Percentiles rank a stretch among this genome's conserved stretches.
phyloP scores from a whole-genome alignment of 2,113 vertebrate species.

The Hippopotamus amphibius region DNA sequence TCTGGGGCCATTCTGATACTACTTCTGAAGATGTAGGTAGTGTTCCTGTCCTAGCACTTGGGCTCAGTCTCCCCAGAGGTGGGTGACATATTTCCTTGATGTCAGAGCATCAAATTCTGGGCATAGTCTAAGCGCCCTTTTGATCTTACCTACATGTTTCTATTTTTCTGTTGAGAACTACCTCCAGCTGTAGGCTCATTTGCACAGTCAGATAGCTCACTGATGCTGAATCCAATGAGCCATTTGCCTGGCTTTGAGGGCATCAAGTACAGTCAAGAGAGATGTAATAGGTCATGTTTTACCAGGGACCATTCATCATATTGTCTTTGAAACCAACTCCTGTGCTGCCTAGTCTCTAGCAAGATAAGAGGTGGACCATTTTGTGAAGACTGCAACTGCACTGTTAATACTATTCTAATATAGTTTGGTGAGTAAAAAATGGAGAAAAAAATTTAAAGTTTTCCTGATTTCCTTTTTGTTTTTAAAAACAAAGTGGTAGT shows the following conservation, averaged over 20 bases:
- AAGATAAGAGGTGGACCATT: background rate
- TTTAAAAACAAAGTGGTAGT: slow-evolving; percentile 83
- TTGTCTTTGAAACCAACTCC: slow-evolving; percentile 22
- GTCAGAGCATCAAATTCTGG: background rate
- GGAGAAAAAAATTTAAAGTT: slow-evolving; percentile 62
- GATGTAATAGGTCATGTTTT: background rate
- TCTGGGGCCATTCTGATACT: background rate
- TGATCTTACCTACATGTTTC: background rate
- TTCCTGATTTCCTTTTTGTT: slow-evolving; percentile 78
- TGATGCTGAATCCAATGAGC: background rate
- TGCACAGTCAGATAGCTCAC: background rate
- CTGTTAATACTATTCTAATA: slow-evolving; percentile 27
- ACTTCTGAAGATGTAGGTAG: background rate
- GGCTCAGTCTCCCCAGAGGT: background rate
- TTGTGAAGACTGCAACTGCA: background rate
- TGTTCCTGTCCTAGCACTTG: background rate
- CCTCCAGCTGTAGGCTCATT: background rate
- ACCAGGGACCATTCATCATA: background rate
- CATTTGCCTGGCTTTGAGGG: background rate
- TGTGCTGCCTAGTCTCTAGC: background rate
- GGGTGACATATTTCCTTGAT: background rate
- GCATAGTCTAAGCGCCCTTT: background rate
- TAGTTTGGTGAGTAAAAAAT: slow-evolving; percentile 74
- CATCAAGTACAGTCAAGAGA: background rate
- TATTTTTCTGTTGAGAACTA: background rate